These are phyloP conservation scores for Cryptoprocta ferox DNA, from an alignment of 2,797 vertebrate genomes.

Conservation along the genomic window DNA sequence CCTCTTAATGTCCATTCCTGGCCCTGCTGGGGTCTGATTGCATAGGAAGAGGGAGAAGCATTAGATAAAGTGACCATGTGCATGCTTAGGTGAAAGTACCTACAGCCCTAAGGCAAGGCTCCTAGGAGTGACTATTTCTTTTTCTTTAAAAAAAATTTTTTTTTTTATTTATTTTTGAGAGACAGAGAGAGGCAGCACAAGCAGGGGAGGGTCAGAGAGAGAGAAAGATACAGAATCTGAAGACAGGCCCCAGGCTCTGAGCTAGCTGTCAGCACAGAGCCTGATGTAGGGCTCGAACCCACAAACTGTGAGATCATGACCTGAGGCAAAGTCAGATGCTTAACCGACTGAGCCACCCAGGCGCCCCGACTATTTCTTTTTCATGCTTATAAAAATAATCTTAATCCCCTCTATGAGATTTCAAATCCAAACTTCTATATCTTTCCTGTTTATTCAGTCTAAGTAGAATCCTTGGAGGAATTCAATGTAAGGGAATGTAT, in stretches of 20 bases:
- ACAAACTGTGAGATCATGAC: no score
- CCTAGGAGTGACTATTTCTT: neutral
- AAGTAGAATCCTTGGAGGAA: neutral
- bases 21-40: conserved; percentile 32
- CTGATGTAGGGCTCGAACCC: no score
- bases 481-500: neutral
- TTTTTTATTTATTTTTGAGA: no score
- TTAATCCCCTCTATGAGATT: conserved; percentile 10
- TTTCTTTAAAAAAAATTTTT: no score
- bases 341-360: no score
- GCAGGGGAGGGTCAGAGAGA: no score
- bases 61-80: neutral
- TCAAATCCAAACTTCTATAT: neutral
- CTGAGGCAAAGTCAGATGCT: no score
- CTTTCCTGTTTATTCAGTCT: neutral
- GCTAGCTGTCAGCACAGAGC: no score
- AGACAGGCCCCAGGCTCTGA: no score
- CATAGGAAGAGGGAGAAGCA: neutral
- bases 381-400: neutral
- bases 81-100: neutral
- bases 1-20: neutral
- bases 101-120: neutral
- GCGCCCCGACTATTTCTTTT: neutral
- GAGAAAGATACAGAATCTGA: no score
- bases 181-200: no score